Conservation (phyloP, 2,888 invertebrate species). For the Euplagia quadripunctaria region DNA sequence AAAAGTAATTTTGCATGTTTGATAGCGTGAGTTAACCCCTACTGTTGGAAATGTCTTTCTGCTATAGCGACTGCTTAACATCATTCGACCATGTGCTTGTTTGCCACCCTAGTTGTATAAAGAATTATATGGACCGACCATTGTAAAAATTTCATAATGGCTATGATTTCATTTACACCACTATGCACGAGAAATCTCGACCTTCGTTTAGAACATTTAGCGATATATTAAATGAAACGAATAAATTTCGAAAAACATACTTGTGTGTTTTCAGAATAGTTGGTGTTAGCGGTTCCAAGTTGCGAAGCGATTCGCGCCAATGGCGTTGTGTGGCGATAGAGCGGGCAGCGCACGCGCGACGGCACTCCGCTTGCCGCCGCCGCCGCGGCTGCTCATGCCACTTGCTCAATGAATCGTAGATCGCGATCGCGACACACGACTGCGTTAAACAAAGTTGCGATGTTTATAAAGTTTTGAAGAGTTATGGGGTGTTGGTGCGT, state of each 20-base stretch:
- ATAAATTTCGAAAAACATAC: constrained; percentile 13
- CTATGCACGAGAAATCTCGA: not conserved
- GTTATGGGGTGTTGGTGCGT: constrained; percentile 32
- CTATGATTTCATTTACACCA: not conserved
- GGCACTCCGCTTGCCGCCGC: constrained; percentile 74
- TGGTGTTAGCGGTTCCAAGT: constrained; percentile 48
- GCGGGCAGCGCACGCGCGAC: constrained; percentile 82
- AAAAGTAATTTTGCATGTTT: no score
- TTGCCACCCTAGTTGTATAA: not conserved
- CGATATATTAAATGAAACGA: not conserved
- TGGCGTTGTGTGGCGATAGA: constrained; percentile 41
- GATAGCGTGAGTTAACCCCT: no score
- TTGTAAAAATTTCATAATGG: not conserved
- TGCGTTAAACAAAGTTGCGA: constrained; percentile 8
- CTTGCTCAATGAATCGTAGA: constrained; percentile 50
- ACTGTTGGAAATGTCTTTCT: not conserved
- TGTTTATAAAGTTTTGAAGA: constrained; percentile 17
- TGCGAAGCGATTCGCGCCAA: constrained; percentile 55
- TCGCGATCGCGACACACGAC: constrained; percentile 61
- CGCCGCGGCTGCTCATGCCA: constrained; percentile 76
- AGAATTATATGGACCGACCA: no score
- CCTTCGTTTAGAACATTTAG: not conserved
- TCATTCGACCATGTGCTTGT: not conserved
- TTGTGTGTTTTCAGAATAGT: constrained; percentile 37
- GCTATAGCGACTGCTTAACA: no score